Evolutionary conservation across 2,113 vertebrate species (phyloP), one percentile per base, ranked within the genome.

Genomic region (Catharus fuscescens): DNA sequence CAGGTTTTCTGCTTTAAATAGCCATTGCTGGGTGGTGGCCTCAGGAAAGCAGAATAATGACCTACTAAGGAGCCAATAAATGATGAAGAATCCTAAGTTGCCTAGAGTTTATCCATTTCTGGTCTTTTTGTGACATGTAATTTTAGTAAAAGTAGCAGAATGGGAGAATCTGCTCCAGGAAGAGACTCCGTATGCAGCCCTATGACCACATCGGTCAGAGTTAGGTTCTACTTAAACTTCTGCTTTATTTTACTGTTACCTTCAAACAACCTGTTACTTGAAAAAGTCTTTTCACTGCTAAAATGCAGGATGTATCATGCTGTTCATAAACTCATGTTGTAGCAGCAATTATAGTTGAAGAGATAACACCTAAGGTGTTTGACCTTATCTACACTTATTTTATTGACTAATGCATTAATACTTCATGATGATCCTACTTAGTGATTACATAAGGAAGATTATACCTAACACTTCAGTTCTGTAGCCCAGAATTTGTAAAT

Each of bases 331-430:
- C n/a, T 70, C 14, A 7, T 50, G 9, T n/a, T 59, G 21, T 73
- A 92, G 80, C 19, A 65, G 73, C 70, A 95, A 82, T 94, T 95
- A 92, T 40, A 85, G 54, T 17, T 69, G 61, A 85, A 84, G 24
- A 89, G 77, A 53, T 90, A 92, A 82, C 87, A 85, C 81, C 89
- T 87, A 69, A 70, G 91, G 90, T 88, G 81, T 91, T 89, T 94
- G 93, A 97, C 90, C 89, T 97, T 95, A 95, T 95, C 90, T 77
- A 77, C 54, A 73, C 23, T 82, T 88, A 88, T 56, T 94, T 91
- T 80, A 82, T 87, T 92, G 86, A 88, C 62, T 73, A 85, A 66
- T 53, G 32, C 24, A 90, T 97, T 73, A 96, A 96, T 94, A 95
- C 3, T 94, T 95, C 74, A 96, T 85, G 62, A 76, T 85, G 42